A percentile compares a stretch with the other conserved stretches of the same genome.
Conservation (phyloP, 2,888 invertebrate genomes). For the Drosophila formosana region DNA sequence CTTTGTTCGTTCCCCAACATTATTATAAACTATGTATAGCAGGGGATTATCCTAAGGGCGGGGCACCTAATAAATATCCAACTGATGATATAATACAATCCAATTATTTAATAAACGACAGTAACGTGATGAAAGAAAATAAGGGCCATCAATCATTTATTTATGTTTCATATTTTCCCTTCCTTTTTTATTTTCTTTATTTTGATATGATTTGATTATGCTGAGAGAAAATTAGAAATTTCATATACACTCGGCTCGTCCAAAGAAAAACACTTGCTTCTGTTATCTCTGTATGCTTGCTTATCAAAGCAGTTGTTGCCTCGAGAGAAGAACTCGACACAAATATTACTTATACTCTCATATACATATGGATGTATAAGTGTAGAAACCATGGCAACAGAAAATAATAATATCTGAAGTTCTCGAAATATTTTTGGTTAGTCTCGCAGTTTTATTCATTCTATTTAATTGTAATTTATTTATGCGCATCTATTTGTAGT, state of each 20-base stretch:
- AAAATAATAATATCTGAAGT: constrained; percentile 16
- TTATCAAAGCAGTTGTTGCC: constrained; percentile 38
- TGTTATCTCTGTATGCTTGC: constrained; percentile 40
- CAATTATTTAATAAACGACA: background rate
- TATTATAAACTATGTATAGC: constrained; percentile 24
- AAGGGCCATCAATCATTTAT: background rate
- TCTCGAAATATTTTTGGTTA: background rate
- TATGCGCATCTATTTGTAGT: background rate
- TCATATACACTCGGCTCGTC: background rate
- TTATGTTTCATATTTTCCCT: background rate
- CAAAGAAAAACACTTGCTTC: constrained; percentile 26
- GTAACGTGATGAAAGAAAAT: background rate
- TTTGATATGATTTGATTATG: background rate
- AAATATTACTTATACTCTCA: constrained; percentile 17
- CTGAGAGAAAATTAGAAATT: constrained; percentile 6
- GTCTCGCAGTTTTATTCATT: background rate
- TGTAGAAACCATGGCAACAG: constrained; percentile 14
- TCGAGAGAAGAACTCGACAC: constrained; percentile 24
- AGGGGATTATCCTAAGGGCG: constrained; percentile 7
- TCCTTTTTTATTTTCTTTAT: background rate
- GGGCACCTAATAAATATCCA: constrained; percentile 15
- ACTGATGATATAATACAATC: constrained; percentile 21
- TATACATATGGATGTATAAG: background rate
- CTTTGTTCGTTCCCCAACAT: constrained; percentile 21
- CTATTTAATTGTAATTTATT: constrained; percentile 6